Evolutionary conservation across 1,140 invertebrate species (phyloP).

Genomic region (Potamilus streckersoni): DNA sequence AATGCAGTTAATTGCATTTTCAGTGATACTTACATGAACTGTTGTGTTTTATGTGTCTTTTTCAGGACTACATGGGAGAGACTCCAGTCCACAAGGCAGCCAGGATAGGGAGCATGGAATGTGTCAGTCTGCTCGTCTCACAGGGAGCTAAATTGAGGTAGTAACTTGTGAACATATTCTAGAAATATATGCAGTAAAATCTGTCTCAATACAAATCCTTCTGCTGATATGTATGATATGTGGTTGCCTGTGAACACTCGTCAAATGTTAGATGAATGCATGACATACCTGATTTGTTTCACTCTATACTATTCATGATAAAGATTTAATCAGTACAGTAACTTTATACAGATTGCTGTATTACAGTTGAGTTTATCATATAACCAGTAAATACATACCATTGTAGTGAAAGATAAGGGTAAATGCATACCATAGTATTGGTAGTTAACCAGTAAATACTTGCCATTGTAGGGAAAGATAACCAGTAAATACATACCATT

Average conservation of each 20-base stretch:
- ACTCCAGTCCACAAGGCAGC: conserved; percentile 61
- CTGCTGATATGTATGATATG: background rate
- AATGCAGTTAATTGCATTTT: too few species aligned
- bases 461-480: too few species aligned
- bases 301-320: background rate
- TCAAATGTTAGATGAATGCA: background rate
- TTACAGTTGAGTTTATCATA: too few species aligned
- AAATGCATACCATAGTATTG: too few species aligned
- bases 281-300: background rate
- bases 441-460: too few species aligned
- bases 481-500: too few species aligned
- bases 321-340: background rate
- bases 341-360: too few species aligned
- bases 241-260: background rate
- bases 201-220: background rate
- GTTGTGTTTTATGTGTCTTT: conserved; percentile 1
- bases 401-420: too few species aligned
- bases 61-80: conserved; percentile 61
- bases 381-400: too few species aligned
- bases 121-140: conserved; percentile 53
- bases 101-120: conserved; percentile 60
- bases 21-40: background rate
- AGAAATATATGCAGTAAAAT: background rate
- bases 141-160: conserved; percentile 52
- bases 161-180: background rate